Evolutionary conservation across 2,113 vertebrate genomes (phyloP).

Genomic region (Perccottus glenii): DNA sequence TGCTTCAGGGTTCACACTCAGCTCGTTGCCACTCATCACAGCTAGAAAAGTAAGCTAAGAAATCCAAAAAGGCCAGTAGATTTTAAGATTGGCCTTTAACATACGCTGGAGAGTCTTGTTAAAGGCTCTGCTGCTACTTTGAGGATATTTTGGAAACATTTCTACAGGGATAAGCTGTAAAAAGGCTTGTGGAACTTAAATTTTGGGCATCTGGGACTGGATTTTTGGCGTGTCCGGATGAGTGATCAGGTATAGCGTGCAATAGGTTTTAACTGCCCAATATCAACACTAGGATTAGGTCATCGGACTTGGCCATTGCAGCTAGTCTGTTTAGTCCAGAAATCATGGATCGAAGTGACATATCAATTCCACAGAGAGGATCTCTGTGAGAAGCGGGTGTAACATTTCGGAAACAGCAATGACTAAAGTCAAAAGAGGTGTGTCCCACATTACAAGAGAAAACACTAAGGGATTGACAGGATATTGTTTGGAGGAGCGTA

Average conservation of each 20-base stretch:
- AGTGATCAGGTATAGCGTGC: constrained; percentile 67
- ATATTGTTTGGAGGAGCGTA: constrained; percentile 51
- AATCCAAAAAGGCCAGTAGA: constrained; percentile 31
- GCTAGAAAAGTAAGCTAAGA: constrained; percentile 37
- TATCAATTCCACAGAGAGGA: constrained; percentile 52
- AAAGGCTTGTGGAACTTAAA: constrained; percentile 44
- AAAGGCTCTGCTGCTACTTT: constrained; percentile 36
- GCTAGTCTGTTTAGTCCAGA: constrained; percentile 41
- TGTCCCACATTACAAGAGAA: constrained; percentile 26
- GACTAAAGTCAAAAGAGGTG: constrained; percentile 48
- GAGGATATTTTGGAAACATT: constrained; percentile 38
- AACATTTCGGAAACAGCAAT: constrained; percentile 61
- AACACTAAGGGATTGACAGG: constrained; percentile 59
- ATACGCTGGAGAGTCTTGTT: constrained; percentile 25
- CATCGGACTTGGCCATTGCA: constrained; percentile 60
- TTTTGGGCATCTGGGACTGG: constrained; percentile 39
- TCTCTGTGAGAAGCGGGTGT: constrained; percentile 57
- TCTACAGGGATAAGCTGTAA: constrained; percentile 44
- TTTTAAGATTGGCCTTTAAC: constrained; percentile 38
- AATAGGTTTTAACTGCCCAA: constrained; percentile 46
- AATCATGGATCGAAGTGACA: constrained; percentile 59
- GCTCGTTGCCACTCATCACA: constrained; percentile 22
- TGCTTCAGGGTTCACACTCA: constrained; percentile 14
- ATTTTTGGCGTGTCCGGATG: constrained; percentile 50
- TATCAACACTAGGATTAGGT: constrained; percentile 63